Evolutionary conservation across 2,888 invertebrate species (phyloP).

Genomic region (Gymnoscelis rufifasciata): DNA sequence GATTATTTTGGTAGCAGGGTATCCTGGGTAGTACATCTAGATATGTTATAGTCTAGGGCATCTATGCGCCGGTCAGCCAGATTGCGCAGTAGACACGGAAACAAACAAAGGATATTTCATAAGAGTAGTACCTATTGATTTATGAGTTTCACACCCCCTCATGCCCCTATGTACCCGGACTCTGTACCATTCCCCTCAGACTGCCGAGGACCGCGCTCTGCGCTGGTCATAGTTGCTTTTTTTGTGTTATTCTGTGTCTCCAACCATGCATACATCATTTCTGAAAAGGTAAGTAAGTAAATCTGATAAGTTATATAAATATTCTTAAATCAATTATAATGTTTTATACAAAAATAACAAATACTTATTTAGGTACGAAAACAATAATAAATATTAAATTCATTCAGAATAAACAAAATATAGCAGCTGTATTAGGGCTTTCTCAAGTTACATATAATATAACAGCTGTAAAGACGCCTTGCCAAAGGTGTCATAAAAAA

Average conservation of each 20-base stretch:
- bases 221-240: conserved; percentile 1
- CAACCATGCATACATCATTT: neutral
- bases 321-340: too few relatives aligned
- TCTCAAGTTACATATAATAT: too few relatives aligned
- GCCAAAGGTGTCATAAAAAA: too few relatives aligned
- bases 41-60: neutral
- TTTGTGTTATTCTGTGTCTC: conserved; percentile 4
- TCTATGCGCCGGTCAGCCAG: conserved; percentile 7
- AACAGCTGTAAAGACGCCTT: too few relatives aligned
- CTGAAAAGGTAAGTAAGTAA: conserved; percentile 6
- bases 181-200: conserved; percentile 3
- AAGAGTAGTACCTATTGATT: conserved; percentile 15
- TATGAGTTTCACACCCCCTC: conserved; percentile 7
- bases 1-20: neutral
- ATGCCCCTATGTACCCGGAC: conserved; percentile 1
- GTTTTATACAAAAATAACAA: too few relatives aligned
- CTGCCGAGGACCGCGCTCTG: conserved; percentile 8
- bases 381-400: too few relatives aligned
- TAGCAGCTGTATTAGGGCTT: too few relatives aligned
- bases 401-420: too few relatives aligned
- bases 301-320: too few relatives aligned
- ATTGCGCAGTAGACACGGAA: conserved; percentile 23
- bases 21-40: neutral
- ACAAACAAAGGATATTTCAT: conserved; percentile 10
- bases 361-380: too few relatives aligned